Evolutionary conservation across 92 coral and sea anemone genomes (phyloP).

Genomic region (Palythoa caribaeorum): DNA sequence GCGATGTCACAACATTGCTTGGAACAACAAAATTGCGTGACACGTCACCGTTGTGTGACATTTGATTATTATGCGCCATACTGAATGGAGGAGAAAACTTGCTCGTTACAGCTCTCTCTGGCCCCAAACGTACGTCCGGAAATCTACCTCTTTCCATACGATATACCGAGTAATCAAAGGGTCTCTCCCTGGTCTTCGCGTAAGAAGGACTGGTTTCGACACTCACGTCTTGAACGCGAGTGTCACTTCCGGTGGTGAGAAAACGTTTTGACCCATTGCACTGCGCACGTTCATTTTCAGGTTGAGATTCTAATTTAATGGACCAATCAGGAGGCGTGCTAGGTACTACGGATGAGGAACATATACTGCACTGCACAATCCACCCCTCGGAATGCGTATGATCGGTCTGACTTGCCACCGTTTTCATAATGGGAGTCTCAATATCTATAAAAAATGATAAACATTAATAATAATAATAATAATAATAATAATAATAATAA

Average conservation of each 20-base stretch:
- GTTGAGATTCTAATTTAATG: constrained; percentile 20
- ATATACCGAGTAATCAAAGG: neutral
- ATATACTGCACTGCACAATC: constrained; percentile 37
- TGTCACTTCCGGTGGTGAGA: constrained; percentile 7
- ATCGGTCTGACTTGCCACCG: constrained; percentile 33
- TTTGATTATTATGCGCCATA: constrained; percentile 4
- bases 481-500: too few species aligned
- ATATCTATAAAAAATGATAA: neutral
- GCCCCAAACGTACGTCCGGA: neutral
- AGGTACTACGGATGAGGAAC: constrained; percentile 30
- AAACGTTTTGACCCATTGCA: neutral
- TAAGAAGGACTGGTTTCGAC: constrained; percentile 13
- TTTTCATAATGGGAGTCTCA: constrained; percentile 36
- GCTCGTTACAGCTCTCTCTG: constrained; percentile 1
- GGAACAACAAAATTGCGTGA: constrained; percentile 9
- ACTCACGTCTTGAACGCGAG: constrained; percentile 26
- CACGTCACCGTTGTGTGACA: neutral
- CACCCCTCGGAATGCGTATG: constrained; percentile 44
- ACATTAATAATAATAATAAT: too few species aligned
- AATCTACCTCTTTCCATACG: constrained; percentile 26
- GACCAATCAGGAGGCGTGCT: constrained; percentile 3
- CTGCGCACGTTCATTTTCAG: neutral
- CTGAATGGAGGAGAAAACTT: neutral
- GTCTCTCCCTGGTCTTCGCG: neutral
- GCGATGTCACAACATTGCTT: constrained; percentile 9